Base-by-base conservation (phyloP, 2,888 invertebrate genomes). In the Pecten maximus region DNA sequence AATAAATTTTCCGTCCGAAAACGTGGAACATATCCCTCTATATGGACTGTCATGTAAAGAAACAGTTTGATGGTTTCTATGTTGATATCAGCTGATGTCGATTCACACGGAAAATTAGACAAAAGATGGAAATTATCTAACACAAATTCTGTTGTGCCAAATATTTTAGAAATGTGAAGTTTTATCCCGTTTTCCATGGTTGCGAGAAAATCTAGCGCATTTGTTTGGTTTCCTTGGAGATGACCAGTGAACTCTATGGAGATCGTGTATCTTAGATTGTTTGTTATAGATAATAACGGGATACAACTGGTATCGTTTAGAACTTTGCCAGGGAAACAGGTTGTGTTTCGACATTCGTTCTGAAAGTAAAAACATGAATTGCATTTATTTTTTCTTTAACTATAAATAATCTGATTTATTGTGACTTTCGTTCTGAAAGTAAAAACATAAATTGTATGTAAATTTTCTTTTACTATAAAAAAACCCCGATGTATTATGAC, bases 381-480 rank as follows among this genome's bases (percentile, higher is more conserved):
- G n/a, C n/a, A n/a, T n/a, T n/a, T n/a, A n/a, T n/a, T n/a, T n/a
- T n/a, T n/a, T n/a, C n/a, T n/a, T n/a, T n/a, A n/a, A n/a, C n/a
- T n/a, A n/a, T n/a, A n/a, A n/a, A n/a, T n/a, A n/a, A n/a, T n/a
- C n/a, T n/a, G n/a, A n/a, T n/a, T n/a, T n/a, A n/a, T n/a, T n/a
- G n/a, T n/a, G 87, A 48, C 89, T 87, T 48, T 89, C 50, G 50
- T 89, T 50, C 89, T 89, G 89, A 39, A 89, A 89, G 50, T 50
- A 44, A 89, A n/a, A 40, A 23, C 10, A 15, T 15, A 35, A n/a
- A n/a, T n/a, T n/a, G n/a, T n/a, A n/a, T n/a, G n/a, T n/a, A n/a
- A n/a, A n/a, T n/a, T n/a, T n/a, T n/a, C n/a, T n/a, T n/a, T n/a
- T n/a, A n/a, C n/a, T n/a, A n/a, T n/a, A n/a, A n/a, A n/a, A n/a